A percentile compares a stretch with the other conserved stretches of the same genome.
Conservation (phyloP, 2,113 vertebrate species). For the Pachyramphus minor region DNA sequence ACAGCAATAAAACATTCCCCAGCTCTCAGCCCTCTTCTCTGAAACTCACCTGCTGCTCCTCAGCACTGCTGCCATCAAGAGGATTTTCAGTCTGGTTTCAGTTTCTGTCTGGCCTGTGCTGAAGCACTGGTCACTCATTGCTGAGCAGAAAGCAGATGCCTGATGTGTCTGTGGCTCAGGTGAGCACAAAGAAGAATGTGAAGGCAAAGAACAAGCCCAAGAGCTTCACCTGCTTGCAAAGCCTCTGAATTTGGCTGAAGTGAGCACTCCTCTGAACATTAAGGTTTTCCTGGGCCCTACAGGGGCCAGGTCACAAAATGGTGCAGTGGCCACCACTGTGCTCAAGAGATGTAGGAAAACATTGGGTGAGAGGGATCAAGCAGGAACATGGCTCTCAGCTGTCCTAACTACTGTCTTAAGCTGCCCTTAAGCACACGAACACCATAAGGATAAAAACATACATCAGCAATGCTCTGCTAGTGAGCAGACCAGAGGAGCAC, state of each 20-base stretch:
- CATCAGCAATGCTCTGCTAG: neutral
- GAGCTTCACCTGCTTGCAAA: neutral
- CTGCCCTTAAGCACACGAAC: neutral
- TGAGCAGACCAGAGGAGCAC: neutral
- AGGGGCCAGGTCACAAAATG: neutral
- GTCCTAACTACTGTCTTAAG: neutral
- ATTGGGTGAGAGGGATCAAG: neutral
- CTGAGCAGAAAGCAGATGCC: neutral
- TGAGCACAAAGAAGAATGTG: rapidly evolving
- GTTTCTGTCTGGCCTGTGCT: neutral
- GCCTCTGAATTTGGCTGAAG: neutral
- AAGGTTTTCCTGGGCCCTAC: neutral
- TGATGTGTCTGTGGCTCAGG: neutral
- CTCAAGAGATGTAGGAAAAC: neutral
- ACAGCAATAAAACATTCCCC: neutral
- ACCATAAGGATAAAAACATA: neutral
- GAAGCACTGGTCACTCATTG: neutral
- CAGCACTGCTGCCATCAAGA: rapidly evolving
- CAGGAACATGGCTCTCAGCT: neutral
- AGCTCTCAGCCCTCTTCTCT: neutral
- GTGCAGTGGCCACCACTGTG: neutral
- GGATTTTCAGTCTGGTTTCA: neutral
- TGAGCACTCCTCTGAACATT: neutral
- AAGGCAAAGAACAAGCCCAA: neutral
- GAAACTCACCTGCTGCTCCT: neutral